phyloP scores from a whole-genome alignment of 2,797 vertebrate species.

The Gymnocypris eckloni region DNA sequence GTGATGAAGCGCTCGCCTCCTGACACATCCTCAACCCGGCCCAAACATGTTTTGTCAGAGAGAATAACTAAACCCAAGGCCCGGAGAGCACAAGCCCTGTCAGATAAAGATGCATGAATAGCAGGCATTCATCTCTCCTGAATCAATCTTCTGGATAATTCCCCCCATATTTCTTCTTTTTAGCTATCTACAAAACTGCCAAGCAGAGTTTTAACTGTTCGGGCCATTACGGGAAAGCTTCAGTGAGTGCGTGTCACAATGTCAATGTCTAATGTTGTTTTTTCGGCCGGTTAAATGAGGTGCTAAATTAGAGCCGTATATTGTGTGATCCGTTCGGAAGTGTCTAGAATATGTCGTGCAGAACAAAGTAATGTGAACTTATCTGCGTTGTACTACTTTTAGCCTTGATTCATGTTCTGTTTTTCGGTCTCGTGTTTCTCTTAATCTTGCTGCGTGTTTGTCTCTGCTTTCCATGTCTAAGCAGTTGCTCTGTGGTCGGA shows the following conservation, averaged over 20 bases:
- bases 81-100: slow-evolving; percentile 67
- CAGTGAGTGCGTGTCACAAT: slow-evolving; percentile 75
- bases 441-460: slow-evolving; percentile 12
- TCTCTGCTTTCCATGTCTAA: slow-evolving; percentile 25
- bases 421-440: slow-evolving; percentile 15
- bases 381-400: background rate
- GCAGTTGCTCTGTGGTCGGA: slow-evolving; percentile 49
- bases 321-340: slow-evolving; percentile 65
- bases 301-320: slow-evolving; percentile 77
- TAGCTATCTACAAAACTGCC: slow-evolving; percentile 77
- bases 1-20: slow-evolving; percentile 51
- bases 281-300: slow-evolving; percentile 76
- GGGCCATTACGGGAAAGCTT: slow-evolving; percentile 72
- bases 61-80: slow-evolving; percentile 70
- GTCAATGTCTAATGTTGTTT: slow-evolving; percentile 74
- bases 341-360: slow-evolving; percentile 34
- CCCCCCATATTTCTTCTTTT: slow-evolving; percentile 78
- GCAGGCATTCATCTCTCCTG: slow-evolving; percentile 74
- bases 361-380: slow-evolving; percentile 28
- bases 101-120: slow-evolving; percentile 75
- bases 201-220: slow-evolving; percentile 74
- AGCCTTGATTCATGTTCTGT: slow-evolving; percentile 33
- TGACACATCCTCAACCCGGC: slow-evolving; percentile 22
- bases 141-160: slow-evolving; percentile 81
- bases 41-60: slow-evolving; percentile 58